These are phyloP conservation scores for Lasioglossum villosulum DNA, from an alignment of 2,888 invertebrate species.

Conservation along the genomic window DNA sequence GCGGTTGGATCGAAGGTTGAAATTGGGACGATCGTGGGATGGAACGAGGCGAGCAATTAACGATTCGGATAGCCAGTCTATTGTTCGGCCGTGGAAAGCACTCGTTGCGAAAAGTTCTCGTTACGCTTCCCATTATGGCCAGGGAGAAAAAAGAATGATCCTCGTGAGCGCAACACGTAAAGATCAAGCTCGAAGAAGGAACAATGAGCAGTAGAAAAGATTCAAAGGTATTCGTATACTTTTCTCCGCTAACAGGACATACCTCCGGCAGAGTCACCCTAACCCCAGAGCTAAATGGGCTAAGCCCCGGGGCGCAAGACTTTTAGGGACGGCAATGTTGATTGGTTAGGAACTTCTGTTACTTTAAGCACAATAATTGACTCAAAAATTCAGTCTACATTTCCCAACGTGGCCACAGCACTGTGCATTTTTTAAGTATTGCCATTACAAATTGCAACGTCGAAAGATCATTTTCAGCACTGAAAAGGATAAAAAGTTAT, in stretches of 20 bases:
- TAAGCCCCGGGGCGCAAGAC: no score
- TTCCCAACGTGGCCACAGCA: no score
- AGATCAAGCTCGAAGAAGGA: constrained; percentile 35
- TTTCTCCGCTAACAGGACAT: neutral
- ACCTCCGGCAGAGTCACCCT: no score
- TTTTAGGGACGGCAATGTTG: no score
- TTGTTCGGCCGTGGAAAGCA: constrained; percentile 58
- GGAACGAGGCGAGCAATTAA: constrained; percentile 65
- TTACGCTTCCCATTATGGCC: constrained; percentile 34
- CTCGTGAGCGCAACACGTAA: constrained; percentile 26
- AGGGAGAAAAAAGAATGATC: constrained; percentile 27
- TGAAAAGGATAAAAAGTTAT: no score
- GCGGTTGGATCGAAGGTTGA: constrained; percentile 27
- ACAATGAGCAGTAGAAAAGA: constrained; percentile 23
- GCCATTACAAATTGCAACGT: no score
- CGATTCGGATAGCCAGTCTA: constrained; percentile 59
- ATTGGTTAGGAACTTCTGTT: no score
- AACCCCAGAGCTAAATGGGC: no score
- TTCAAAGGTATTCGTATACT: neutral
- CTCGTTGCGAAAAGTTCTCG: constrained; percentile 61
- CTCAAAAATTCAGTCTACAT: no score
- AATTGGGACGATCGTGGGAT: constrained; percentile 48
- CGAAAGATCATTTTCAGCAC: no score
- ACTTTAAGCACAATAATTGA: no score
- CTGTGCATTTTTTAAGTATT: no score